A percentile compares a stretch with the other conserved stretches of the same genome.
Conservation (phyloP, 1,140 invertebrate genomes). For the Meteorus sp. region DNA sequence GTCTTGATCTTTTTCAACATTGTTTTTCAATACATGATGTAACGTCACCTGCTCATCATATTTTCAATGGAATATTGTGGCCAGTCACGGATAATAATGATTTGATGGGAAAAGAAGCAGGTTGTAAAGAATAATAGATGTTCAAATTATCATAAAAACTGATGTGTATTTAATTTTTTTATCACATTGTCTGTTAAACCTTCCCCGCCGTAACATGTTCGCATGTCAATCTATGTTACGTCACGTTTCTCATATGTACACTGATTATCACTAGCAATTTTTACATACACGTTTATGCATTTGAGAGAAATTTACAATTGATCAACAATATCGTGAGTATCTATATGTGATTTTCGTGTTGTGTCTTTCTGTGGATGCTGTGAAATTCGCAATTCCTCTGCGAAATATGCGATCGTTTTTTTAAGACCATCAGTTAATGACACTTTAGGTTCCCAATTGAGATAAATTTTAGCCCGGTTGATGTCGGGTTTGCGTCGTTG, state of each 20-base stretch:
- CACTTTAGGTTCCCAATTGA: conserved; percentile 95
- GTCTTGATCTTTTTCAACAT: background rate
- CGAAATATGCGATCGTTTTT: conserved; percentile 90
- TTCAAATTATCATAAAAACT: background rate
- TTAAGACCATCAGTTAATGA: conserved; percentile 80
- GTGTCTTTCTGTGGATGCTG: conserved; percentile 49
- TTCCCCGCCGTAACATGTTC: too few relatives aligned
- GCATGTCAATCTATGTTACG: too few relatives aligned
- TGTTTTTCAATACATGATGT: too few relatives aligned
- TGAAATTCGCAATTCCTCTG: conserved; percentile 77
- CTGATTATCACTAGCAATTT: background rate
- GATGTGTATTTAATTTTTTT: too few relatives aligned
- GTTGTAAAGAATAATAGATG: background rate
- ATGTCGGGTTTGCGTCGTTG: conserved; percentile 94
- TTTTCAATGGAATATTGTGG: too few relatives aligned
- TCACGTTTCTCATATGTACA: too few relatives aligned
- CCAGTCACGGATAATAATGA: too few relatives aligned
- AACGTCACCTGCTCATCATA: too few relatives aligned
- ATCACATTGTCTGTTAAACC: too few relatives aligned
- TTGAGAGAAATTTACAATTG: conserved; percentile 41
- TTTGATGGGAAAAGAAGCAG: too few relatives aligned
- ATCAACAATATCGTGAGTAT: conserved; percentile 57
- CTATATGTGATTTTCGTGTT: conserved; percentile 46
- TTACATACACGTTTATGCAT: conserved; percentile 1
- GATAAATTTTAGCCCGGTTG: conserved; percentile 76